These are phyloP conservation scores for Ancistrus triradiatus DNA, from an alignment of 2,113 vertebrate species.

Conservation along the genomic window DNA sequence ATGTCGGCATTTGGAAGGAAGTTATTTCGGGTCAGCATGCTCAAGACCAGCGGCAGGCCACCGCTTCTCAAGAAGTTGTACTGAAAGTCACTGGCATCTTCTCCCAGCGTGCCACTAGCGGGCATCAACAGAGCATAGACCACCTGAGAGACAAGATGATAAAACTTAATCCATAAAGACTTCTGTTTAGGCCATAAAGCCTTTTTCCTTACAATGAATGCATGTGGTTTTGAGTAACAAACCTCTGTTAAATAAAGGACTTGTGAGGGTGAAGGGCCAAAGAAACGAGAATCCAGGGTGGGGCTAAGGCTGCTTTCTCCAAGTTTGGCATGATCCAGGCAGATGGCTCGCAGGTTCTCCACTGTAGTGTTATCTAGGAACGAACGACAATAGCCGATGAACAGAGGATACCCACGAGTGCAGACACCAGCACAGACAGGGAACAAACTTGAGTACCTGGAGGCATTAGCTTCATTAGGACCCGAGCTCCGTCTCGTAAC, in stretches of 20 bases:
- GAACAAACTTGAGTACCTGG: conserved; percentile 72
- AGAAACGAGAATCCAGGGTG: conserved; percentile 94
- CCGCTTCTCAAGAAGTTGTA: conserved; percentile 97
- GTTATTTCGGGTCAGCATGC: conserved; percentile 98
- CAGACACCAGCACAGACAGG: not conserved
- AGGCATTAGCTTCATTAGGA: conserved; percentile 99
- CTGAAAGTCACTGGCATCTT: conserved; percentile 96
- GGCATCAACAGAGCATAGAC: conserved; percentile 99
- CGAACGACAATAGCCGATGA: not conserved
- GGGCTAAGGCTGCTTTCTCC: conserved; percentile 97
- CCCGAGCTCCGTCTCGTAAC: conserved; percentile 91
- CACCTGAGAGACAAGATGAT: conserved; percentile 68
- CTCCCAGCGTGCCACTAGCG: conserved; percentile 91
- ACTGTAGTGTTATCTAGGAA: conserved; percentile 92
- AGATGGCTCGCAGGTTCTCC: conserved; percentile 92
- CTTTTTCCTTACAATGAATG: too few relatives aligned
- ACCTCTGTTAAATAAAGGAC: conserved; percentile 99
- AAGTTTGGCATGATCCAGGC: conserved; percentile 96
- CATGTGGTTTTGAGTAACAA: conserved; percentile 54
- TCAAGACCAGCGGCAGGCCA: conserved; percentile 90
- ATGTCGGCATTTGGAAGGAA: conserved; percentile 97
- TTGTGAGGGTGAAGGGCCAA: conserved; percentile 97
- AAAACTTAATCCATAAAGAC: too few relatives aligned
- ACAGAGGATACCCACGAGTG: not conserved
- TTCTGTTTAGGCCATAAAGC: too few relatives aligned